Percentiles rank a stretch among this genome's conserved stretches.
Evolutionary conservation across 2,888 invertebrate genomes (phyloP).

Genomic region (Cetonia aurata): DNA sequence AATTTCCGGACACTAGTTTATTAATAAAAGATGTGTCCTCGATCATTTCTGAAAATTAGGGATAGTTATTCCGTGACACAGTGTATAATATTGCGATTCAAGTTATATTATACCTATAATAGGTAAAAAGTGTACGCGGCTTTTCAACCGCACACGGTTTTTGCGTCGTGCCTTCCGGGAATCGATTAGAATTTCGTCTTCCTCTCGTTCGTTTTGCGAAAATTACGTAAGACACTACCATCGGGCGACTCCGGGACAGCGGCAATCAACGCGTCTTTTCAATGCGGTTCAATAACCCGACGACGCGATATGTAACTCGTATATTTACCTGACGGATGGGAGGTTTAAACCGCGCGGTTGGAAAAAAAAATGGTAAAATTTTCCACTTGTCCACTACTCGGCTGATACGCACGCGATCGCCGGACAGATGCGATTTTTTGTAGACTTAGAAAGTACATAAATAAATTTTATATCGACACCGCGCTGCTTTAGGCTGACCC

Average conservation of each 20-base stretch:
- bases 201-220: neutral
- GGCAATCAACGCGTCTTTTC: constrained; percentile 13
- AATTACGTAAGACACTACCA: constrained; percentile 2
- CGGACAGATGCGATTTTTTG: constrained; percentile 31
- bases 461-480: constrained; percentile 37
- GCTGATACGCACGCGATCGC: constrained; percentile 13
- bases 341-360: neutral
- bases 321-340: neutral
- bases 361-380: constrained; percentile 20
- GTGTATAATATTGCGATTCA: too few relatives aligned
- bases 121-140: too few relatives aligned
- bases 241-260: neutral
- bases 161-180: too few relatives aligned
- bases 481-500: constrained; percentile 23
- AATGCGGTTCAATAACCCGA: constrained; percentile 19
- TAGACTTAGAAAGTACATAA: constrained; percentile 40
- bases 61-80: too few relatives aligned
- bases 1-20: too few relatives aligned
- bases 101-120: too few relatives aligned
- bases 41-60: too few relatives aligned
- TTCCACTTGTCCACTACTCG: constrained; percentile 34
- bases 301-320: constrained; percentile 1
- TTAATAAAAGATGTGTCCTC: too few relatives aligned
- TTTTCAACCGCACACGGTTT: too few relatives aligned
- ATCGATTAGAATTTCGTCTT: too few relatives aligned